Evolutionary conservation across 64 coral and sea anemone species (phyloP).

Genomic region (Porites australiensis): DNA sequence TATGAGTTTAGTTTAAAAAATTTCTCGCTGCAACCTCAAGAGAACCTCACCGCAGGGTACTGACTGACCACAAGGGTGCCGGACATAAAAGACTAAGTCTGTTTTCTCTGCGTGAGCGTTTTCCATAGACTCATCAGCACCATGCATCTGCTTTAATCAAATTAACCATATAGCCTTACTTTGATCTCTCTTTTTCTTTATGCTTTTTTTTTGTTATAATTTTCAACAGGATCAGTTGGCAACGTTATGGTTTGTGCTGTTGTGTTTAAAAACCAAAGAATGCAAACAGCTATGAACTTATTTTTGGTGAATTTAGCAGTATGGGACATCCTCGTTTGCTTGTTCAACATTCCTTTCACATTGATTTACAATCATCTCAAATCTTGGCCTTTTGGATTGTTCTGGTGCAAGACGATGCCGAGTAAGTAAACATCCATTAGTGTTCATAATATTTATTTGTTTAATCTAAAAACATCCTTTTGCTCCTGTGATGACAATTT

Average conservation of each 20-base stretch:
- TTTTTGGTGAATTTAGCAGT: constrained; percentile 94
- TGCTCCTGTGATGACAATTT: neutral
- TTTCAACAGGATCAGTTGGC: constrained; percentile 69
- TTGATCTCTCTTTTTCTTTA: neutral
- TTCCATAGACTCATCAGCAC: too few relatives aligned
- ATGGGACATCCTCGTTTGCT: constrained; percentile 87
- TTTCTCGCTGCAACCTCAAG: too few relatives aligned
- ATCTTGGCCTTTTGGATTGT: constrained; percentile 91
- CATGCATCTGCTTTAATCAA: too few relatives aligned
- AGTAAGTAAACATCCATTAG: constrained; percentile 68
- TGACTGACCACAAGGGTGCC: too few relatives aligned
- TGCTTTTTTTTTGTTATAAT: neutral
- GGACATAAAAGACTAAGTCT: too few relatives aligned
- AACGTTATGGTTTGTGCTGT: constrained; percentile 92
- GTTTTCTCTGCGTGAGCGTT: too few relatives aligned
- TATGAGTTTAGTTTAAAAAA: too few relatives aligned
- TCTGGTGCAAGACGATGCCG: constrained; percentile 91
- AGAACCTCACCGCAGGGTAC: too few relatives aligned
- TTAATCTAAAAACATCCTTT: neutral
- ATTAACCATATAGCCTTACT: too few relatives aligned
- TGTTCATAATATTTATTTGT: neutral
- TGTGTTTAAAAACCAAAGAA: constrained; percentile 92
- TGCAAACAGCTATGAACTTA: constrained; percentile 98
- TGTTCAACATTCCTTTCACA: constrained; percentile 90
- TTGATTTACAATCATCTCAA: constrained; percentile 85